Percentiles rank a stretch among this genome's conserved stretches.
Evolutionary conservation across 2,797 vertebrate species (phyloP).

Genomic region (Mus spretus): DNA sequence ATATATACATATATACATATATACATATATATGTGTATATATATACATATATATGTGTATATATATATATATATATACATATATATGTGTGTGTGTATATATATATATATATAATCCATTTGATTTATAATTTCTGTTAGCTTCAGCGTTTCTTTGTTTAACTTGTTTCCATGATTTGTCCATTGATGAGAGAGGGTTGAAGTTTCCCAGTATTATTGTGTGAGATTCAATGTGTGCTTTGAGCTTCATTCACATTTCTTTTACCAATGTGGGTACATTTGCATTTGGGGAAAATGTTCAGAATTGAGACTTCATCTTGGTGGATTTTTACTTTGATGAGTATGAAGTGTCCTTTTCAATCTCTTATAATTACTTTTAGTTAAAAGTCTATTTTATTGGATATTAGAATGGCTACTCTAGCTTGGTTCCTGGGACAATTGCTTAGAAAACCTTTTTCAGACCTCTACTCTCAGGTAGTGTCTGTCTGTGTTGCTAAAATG

Average conservation of each 20-base stretch:
- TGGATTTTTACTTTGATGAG: not conserved
- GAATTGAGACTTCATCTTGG: not conserved
- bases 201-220: not conserved
- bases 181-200: not conserved
- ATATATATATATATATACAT: too few species aligned
- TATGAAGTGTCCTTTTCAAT: not conserved
- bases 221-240: not conserved
- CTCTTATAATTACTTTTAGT: not conserved
- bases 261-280: not conserved
- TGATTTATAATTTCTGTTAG: not conserved
- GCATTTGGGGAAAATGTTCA: not conserved
- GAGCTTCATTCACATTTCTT: not conserved
- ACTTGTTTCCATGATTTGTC: not conserved
- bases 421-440: not conserved
- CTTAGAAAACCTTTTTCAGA: not conserved
- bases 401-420: too few species aligned
- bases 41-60: too few species aligned
- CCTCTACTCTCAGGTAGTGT: not conserved
- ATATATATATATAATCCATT: not conserved
- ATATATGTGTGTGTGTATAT: too few species aligned
- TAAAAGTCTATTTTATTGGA: not conserved
- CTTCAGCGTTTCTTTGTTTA: not conserved
- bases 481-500: not conserved
- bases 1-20: too few species aligned
- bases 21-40: too few species aligned